These are phyloP conservation scores for Eulithis testata DNA, from an alignment of 2,888 invertebrate species.

Conservation along the genomic window DNA sequence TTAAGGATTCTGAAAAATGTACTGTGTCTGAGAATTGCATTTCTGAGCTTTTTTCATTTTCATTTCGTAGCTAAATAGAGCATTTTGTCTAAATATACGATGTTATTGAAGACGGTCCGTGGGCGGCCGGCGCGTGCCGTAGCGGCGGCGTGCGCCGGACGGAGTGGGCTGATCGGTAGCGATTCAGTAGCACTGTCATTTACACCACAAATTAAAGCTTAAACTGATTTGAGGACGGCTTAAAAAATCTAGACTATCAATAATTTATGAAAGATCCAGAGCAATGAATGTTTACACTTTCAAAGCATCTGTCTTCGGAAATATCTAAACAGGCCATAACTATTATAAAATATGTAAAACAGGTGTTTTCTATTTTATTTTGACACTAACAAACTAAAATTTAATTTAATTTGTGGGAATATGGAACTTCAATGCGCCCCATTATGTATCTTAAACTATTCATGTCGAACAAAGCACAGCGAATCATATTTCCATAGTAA, in stretches of 20 bases:
- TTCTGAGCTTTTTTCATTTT: no score
- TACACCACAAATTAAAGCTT: slow-evolving; percentile 51
- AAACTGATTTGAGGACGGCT: slow-evolving; percentile 36
- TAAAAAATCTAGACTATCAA: slow-evolving; percentile 23
- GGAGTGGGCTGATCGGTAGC: slow-evolving; percentile 48
- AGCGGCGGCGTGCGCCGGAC: slow-evolving; percentile 33
- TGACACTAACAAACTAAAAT: slow-evolving; percentile 1
- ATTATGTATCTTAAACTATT: slow-evolving; percentile 17
- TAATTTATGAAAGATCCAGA: neutral
- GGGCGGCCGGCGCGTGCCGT: slow-evolving; percentile 52
- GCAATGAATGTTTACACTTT: no score
- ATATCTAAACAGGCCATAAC: no score
- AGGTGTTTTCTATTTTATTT: no score
- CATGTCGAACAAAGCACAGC: slow-evolving; percentile 18
- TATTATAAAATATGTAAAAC: no score
- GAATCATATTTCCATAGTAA: slow-evolving; percentile 64
- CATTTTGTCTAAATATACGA: slow-evolving; percentile 24
- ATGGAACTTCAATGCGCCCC: neutral
- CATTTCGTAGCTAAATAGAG: slow-evolving; percentile 17
- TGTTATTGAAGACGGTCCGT: slow-evolving; percentile 25
- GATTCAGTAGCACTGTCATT: slow-evolving; percentile 52
- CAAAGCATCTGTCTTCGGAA: no score
- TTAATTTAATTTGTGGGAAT: neutral
- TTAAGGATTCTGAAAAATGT: no score
- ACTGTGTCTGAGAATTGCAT: no score